Evolutionary conservation across 2,113 vertebrate genomes (phyloP), one percentile per base, ranked within the genome.

Genomic region (Scomber japonicus): DNA sequence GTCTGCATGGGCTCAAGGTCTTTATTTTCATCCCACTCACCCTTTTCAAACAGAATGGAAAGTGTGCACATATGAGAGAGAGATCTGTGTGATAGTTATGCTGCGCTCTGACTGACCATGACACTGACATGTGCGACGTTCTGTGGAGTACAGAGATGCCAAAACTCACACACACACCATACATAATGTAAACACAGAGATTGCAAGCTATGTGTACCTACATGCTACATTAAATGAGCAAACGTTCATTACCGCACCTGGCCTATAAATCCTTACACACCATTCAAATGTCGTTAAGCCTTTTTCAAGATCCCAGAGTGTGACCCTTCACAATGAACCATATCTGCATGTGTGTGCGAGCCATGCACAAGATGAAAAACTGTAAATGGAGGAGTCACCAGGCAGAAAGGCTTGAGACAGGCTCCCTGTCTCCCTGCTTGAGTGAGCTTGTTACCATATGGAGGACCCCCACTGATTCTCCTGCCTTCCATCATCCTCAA

Each of bases 371-470:
- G 50, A 79, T 50, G 0, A 45, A 76, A 76, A 55, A 63, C 72
- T 44, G 5, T 46, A 69, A 71, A 72, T 11, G 10, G 35, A 79
- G 49, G 59, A 55, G 30, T 71, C 48, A 74, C 68, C 62, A 53
- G 67, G 56, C 13, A 50, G 61, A 76, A 45, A 72, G 7, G 21
- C 71, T 59, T 15, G 31, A 65, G 48, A 54, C 72, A 35, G 12
- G 54, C 59, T 57, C 83, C 45, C 64, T 19, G 1, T 68, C 48
- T 69, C 55, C 66, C 70, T 27, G 57, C 19, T 65, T 73, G 40
- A 78, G 44, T 54, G 57, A 19, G 17, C 66, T 80, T 54, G 67
- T 89, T 85, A 88, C 48, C 61, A 69, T 61, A 56, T 40, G 0
- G 0, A 70, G 71, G 31, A 81, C 31, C 61, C 74, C 56, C 5